Conservation (phyloP, 2,797 vertebrate genomes). For the Gymnopithys bicolor region DNA sequence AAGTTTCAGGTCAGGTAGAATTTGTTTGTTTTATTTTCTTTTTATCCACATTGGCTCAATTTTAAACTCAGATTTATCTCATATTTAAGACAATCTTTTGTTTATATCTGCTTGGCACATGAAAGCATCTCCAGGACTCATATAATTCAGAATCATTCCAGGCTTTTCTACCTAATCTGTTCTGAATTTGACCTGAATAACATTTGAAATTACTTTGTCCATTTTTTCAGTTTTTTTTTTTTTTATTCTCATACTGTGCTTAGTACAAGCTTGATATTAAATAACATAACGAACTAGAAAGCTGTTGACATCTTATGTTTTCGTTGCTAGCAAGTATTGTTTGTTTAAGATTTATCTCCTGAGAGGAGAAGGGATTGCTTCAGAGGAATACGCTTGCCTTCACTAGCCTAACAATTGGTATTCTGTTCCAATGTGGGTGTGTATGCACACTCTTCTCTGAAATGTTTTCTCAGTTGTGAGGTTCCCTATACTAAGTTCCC, state of each 20-base stretch:
- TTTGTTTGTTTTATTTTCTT: neutral
- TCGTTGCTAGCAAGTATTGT: constrained; percentile 39
- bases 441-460: neutral
- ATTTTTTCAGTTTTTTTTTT: neutral
- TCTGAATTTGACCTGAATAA: neutral
- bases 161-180: neutral
- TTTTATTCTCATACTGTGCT: neutral
- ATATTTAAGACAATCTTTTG: constrained; percentile 21
- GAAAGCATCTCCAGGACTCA: constrained; percentile 4
- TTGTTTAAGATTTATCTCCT: constrained; percentile 51
- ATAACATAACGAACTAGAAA: constrained; percentile 5
- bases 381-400: constrained; percentile 39
- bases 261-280: constrained; percentile 2
- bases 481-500: constrained; percentile 4
- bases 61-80: constrained; percentile 1
- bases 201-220: neutral
- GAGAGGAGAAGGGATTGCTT: constrained; percentile 43
- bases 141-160: constrained; percentile 33
- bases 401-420: constrained; percentile 35
- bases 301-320: constrained; percentile 37
- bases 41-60: neutral
- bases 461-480: constrained; percentile 19
- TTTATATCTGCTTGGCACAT: constrained; percentile 27
- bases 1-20: neutral
- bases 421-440: constrained; percentile 15